These are phyloP conservation scores for Cybosia mesomella DNA, from an alignment of 2,888 invertebrate species.

Conservation along the genomic window DNA sequence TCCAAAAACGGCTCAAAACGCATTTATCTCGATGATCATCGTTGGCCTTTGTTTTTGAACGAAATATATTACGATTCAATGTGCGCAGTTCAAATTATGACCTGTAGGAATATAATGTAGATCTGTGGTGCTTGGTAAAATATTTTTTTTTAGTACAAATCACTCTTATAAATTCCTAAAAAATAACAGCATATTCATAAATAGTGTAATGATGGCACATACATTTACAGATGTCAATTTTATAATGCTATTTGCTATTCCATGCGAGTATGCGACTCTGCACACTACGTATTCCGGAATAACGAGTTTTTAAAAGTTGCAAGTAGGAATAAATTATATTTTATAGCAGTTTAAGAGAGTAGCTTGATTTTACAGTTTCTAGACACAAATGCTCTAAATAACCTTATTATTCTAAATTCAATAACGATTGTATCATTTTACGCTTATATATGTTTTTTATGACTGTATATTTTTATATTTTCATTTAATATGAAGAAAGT, in stretches of 20 bases:
- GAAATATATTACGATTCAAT: constrained; percentile 12
- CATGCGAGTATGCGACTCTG: background rate
- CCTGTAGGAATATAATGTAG: background rate
- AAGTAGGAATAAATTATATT: background rate
- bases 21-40: background rate
- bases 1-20: background rate
- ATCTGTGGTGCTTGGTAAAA: too few species aligned
- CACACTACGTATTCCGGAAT: constrained; percentile 1
- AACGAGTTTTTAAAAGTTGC: constrained; percentile 7
- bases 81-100: constrained; percentile 8
- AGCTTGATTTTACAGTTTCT: background rate
- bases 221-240: background rate
- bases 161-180: background rate
- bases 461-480: background rate
- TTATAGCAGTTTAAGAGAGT: background rate
- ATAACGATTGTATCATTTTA: background rate
- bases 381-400: background rate
- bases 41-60: constrained; percentile 8
- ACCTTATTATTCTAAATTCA: background rate
- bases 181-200: background rate
- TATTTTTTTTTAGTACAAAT: background rate
- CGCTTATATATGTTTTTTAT: too few species aligned
- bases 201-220: background rate
- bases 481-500: constrained; percentile 18
- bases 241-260: background rate